phyloP scores from a whole-genome alignment of 1,140 invertebrate genomes.

The Sipha flava region DNA sequence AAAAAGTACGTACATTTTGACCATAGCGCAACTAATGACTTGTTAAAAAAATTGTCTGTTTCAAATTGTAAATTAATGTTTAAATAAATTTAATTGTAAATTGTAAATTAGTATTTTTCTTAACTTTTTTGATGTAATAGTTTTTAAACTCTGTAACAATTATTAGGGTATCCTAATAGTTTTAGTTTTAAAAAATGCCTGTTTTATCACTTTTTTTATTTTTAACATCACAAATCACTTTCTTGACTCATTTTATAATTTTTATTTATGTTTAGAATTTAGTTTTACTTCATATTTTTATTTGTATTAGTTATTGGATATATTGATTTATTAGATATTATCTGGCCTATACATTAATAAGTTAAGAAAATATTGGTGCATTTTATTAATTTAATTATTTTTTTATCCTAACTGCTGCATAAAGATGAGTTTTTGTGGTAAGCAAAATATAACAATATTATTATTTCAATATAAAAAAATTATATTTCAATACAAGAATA shows the following conservation, averaged over 20 bases:
- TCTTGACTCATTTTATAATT: background rate
- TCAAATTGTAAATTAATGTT: no score
- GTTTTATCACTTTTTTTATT: background rate
- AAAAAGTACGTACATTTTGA: no score
- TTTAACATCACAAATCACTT: background rate
- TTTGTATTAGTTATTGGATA: background rate
- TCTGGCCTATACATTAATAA: conserved; percentile 11
- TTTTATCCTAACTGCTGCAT: conserved; percentile 18
- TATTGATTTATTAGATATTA: background rate
- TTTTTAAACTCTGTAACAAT: background rate
- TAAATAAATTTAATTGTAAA: no score
- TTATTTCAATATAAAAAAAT: background rate
- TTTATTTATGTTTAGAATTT: background rate
- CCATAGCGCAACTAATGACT: no score
- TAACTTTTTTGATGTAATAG: background rate
- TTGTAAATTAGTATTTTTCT: background rate
- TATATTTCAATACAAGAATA: background rate
- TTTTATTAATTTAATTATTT: conserved; percentile 9
- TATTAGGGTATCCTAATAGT: background rate
- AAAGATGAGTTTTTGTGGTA: conserved; percentile 33
- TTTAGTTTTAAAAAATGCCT: background rate
- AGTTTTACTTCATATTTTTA: background rate
- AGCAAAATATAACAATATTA: conserved; percentile 29
- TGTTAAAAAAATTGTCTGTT: no score
- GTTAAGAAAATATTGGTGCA: conserved; percentile 7